Evolutionary conservation across 2,888 invertebrate species (phyloP).

Genomic region (Cheilosia urbana): DNA sequence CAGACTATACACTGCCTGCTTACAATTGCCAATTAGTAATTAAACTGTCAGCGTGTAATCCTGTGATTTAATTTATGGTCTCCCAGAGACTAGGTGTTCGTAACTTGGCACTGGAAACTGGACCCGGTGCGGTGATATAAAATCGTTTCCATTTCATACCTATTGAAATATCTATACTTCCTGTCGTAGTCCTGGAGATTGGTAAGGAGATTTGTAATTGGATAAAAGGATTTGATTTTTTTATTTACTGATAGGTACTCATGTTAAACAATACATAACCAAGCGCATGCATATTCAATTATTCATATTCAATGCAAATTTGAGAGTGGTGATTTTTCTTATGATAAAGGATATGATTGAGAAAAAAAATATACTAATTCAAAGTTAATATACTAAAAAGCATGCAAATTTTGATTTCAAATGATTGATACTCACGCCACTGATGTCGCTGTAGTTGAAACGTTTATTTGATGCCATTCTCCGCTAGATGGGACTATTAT

Average conservation of each 20-base stretch:
- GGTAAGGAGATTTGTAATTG: background rate
- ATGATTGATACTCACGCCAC: conserved; percentile 28
- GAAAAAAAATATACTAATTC: background rate
- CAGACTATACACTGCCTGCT: background rate
- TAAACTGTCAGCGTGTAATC: conserved; percentile 31
- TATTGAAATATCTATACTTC: background rate
- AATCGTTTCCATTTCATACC: conserved; percentile 3
- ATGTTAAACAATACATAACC: background rate
- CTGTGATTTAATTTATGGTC: conserved; percentile 35
- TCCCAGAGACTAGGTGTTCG: background rate
- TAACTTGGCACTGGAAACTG: background rate
- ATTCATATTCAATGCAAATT: background rate
- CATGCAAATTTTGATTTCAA: background rate
- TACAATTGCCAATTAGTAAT: conserved; percentile 22
- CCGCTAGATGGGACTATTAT: background rate
- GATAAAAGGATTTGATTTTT: conserved; percentile 12
- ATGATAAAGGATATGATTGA: background rate
- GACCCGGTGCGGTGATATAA: background rate
- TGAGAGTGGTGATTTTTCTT: background rate
- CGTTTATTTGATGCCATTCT: conserved; percentile 22
- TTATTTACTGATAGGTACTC: background rate
- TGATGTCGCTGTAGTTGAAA: conserved; percentile 12
- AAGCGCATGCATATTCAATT: background rate
- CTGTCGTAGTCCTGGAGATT: background rate
- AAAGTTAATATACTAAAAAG: background rate